Base-by-base conservation (phyloP, 2,113 vertebrate species). In the Gopherus flavomarginatus region DNA sequence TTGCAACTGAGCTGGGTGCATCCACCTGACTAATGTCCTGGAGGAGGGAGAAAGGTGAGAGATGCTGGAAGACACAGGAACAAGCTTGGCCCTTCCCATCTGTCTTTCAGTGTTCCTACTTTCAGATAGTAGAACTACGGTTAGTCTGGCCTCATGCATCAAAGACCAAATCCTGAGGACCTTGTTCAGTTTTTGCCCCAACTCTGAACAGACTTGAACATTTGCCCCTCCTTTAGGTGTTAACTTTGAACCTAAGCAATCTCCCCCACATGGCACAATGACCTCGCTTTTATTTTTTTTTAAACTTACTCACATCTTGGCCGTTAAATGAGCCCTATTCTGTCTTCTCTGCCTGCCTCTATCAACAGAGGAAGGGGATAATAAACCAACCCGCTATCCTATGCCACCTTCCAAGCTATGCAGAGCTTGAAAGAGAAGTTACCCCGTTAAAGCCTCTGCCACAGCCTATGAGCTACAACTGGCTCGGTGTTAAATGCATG, bases 111-210 rank as follows among this genome's bases (percentile, higher is more conserved):
- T 38, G 65, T 72, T 72, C 4, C 1, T 1, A 5, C 24, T 35
- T 92, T 13, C 62, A 13, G 44, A 2, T 0, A 2, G 10, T 1
- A 0, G 47, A 81, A 56, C 8, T 2, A 31, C 21, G 16, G 3
- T 79, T 24, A 26, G 13, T 81, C 81, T 19, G 77, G 47, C 77
- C 9, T 3, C 1, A 5, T 24, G 1, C 49, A 0, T 1, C 9
- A 50, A 26, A 19, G n/a, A 21, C 5, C 13, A 11, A 38, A 72
- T 22, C 19, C 17, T 38, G n/a, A 1, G 31, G 85, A 4, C 42
- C 79, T 69, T 16, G 65, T 50, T 0, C 0, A 54, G 49, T 0
- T 29, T n/a, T 62, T n/a, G 54, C 88, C 35, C 44, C 0, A 11
- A 27, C 56, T 57, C 26, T 4, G 26, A 57, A 57, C 27, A 11